Percentiles rank a stretch among this genome's conserved stretches.
Conservation (phyloP, 2,888 invertebrate species). For the Ischnura elegans region DNA sequence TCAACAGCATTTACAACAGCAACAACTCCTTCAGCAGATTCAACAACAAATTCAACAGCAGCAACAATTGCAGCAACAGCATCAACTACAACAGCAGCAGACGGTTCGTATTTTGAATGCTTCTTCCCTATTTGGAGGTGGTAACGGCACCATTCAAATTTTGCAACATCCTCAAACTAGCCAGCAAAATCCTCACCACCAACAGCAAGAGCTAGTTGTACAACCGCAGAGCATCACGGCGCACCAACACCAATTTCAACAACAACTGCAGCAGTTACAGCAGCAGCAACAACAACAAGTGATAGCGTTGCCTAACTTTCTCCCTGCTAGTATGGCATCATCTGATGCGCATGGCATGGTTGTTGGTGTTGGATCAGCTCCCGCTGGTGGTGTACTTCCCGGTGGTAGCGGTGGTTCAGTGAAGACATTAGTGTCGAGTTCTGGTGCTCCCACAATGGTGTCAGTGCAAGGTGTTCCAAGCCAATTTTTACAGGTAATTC, state of each 20-base stretch:
- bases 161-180: slow-evolving; percentile 76
- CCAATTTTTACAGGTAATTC: slow-evolving; percentile 79
- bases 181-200: slow-evolving; percentile 71
- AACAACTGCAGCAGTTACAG: slow-evolving; percentile 76
- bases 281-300: slow-evolving; percentile 71
- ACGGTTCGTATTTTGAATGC: slow-evolving; percentile 69
- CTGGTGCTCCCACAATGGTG: slow-evolving; percentile 75
- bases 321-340: slow-evolving; percentile 49
- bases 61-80: slow-evolving; percentile 56
- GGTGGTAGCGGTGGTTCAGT: slow-evolving; percentile 26
- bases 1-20: slow-evolving; percentile 69
- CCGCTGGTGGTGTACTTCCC: slow-evolving; percentile 20
- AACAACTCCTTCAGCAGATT: slow-evolving; percentile 70
- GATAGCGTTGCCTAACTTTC: slow-evolving; percentile 64
- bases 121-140: slow-evolving; percentile 63
- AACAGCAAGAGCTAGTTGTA: slow-evolving; percentile 69
- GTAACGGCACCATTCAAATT: slow-evolving; percentile 59
- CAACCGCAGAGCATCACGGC: slow-evolving; percentile 66
- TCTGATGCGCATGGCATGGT: slow-evolving; percentile 57
- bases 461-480: slow-evolving; percentile 79
- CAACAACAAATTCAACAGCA: slow-evolving; percentile 71
- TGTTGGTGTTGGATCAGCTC: slow-evolving; percentile 51
- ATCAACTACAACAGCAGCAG: slow-evolving; percentile 38
- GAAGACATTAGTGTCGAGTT: slow-evolving; percentile 54
- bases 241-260: slow-evolving; percentile 70